Evolutionary conservation across 2,888 invertebrate genomes (phyloP).

Genomic region (Orthonychiurus folsomi): DNA sequence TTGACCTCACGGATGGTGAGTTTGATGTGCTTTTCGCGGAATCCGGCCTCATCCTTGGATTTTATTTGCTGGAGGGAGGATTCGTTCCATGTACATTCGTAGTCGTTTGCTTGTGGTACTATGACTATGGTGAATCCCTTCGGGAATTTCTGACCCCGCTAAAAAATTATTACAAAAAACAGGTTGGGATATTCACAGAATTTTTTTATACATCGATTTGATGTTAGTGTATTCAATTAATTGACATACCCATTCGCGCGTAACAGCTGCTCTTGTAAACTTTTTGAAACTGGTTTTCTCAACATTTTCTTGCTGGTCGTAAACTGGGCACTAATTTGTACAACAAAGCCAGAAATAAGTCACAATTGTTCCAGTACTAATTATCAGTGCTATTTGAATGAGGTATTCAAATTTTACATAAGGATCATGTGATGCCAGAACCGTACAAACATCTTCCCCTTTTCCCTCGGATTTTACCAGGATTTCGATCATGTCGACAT

Average conservation of each 20-base stretch:
- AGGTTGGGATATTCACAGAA: neutral
- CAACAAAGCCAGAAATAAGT: conserved; percentile 9
- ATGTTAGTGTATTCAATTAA: neutral
- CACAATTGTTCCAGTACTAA: neutral
- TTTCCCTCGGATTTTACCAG: neutral
- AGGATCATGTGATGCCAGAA: conserved; percentile 10
- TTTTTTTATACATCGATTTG: too few species aligned
- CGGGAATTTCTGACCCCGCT: conserved; percentile 56
- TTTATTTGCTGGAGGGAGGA: neutral
- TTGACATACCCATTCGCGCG: conserved; percentile 3
- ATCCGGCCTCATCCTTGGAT: neutral
- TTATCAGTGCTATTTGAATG: too few species aligned
- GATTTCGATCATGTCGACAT: conserved; percentile 14
- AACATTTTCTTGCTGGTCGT: conserved; percentile 67
- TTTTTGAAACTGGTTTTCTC: conserved; percentile 6
- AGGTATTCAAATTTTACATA: neutral
- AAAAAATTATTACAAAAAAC: neutral
- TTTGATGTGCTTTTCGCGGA: conserved; percentile 6
- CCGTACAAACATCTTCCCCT: conserved; percentile 3
- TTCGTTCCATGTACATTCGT: neutral
- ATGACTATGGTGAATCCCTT: conserved; percentile 63
- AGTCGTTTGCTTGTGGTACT: conserved; percentile 5
- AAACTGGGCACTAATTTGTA: conserved; percentile 65
- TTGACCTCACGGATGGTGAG: conserved; percentile 1
- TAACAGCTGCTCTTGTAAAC: conserved; percentile 8